Conservation (phyloP, 2,888 invertebrate genomes). For the Subacronicta megacephala region DNA sequence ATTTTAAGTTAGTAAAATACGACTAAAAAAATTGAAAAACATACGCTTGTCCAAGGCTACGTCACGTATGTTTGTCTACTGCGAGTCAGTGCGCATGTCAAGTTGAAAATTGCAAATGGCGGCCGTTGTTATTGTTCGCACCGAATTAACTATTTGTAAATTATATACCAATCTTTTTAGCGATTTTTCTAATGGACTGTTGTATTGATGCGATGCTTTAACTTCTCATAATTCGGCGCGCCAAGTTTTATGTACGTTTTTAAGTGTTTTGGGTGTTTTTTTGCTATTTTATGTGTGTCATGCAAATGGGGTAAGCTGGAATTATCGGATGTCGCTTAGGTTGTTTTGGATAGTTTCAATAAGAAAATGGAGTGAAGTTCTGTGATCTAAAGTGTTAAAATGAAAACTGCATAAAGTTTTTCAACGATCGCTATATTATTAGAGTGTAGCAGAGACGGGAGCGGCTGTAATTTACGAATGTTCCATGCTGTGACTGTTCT, state of each 20-base stretch:
- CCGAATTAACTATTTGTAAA: constrained; percentile 93
- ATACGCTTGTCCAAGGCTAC: constrained; percentile 73
- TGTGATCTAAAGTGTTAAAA: constrained; percentile 84
- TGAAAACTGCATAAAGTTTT: constrained; percentile 83
- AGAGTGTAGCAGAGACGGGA: constrained; percentile 71
- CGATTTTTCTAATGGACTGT: constrained; percentile 89
- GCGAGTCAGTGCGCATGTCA: constrained; percentile 92
- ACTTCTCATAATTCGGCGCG: constrained; percentile 85
- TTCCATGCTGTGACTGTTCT: constrained; percentile 90
- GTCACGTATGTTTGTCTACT: constrained; percentile 83
- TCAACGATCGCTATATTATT: constrained; percentile 71
- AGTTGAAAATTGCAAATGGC: constrained; percentile 98
- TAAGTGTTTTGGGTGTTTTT: constrained; percentile 88
- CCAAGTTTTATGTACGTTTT: constrained; percentile 87
- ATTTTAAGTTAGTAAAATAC: not conserved
- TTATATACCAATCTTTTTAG: constrained; percentile 92
- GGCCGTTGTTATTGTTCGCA: constrained; percentile 99
- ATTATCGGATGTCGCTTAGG: constrained; percentile 90
- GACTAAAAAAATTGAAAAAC: constrained; percentile 22
- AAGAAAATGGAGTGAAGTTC: constrained; percentile 85
- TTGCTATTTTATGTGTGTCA: constrained; percentile 92
- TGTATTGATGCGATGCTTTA: constrained; percentile 87
- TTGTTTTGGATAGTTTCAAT: constrained; percentile 89
- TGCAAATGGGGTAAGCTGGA: constrained; percentile 93
- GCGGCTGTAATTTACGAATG: constrained; percentile 84